Percentiles rank a stretch among this genome's conserved stretches.
These are phyloP conservation scores for Suncus etruscus DNA, from an alignment of 2,113 vertebrate species.

Conservation along the genomic window DNA sequence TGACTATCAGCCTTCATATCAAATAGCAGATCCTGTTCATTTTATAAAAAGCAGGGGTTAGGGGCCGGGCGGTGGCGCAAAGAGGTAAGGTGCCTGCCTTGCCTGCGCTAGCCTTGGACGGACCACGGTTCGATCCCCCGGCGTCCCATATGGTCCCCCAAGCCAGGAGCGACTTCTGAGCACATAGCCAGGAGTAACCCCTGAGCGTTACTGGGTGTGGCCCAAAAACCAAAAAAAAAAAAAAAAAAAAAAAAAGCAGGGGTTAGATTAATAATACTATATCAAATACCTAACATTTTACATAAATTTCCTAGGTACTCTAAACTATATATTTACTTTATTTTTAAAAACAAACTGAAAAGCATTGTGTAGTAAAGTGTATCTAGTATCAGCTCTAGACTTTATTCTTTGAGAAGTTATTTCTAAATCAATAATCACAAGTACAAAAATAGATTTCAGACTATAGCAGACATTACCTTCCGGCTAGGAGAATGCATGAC, in stretches of 20 bases:
- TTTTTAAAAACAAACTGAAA: slow-evolving; percentile 23
- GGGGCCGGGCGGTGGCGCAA: no score
- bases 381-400: background rate
- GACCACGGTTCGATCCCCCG: no score
- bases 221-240: no score
- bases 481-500: slow-evolving; percentile 99
- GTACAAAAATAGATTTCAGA: slow-evolving; percentile 26
- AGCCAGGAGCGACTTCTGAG: no score
- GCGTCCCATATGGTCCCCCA: no score
- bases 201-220: no score
- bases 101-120: no score
- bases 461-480: slow-evolving; percentile 86
- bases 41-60: slow-evolving; percentile 44
- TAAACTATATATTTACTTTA: background rate
- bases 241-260: no score
- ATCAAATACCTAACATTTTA: slow-evolving; percentile 40
- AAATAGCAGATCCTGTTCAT: slow-evolving; percentile 41
- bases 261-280: background rate
- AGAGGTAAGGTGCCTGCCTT: no score
- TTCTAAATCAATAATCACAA: slow-evolving; percentile 48
- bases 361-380: background rate
- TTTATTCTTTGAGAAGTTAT: slow-evolving; percentile 24
- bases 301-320: background rate
- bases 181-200: no score
- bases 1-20: background rate